Evolutionary conservation across 2,888 invertebrate genomes (phyloP), one percentile per base, ranked within the genome.

Genomic region (Scaptomyza reducta): DNA sequence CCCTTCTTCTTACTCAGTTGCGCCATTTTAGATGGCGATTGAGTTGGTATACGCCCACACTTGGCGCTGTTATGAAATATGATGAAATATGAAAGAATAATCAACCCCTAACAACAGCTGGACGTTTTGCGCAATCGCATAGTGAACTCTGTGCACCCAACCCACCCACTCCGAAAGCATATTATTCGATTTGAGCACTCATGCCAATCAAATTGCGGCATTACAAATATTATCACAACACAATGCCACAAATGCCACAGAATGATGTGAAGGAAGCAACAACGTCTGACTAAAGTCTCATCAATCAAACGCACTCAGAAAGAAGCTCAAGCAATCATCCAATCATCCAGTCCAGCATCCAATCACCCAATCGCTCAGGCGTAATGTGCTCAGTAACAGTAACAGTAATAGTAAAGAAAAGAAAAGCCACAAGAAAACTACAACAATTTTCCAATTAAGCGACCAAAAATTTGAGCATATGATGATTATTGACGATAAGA

Each of bases 381-480:
- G 86, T 82, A 81, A 77, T 78, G 74, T 53, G 13, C 14, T 46
- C 47, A n/a, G 18, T 33, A 10, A 18, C 18, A 31, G 27, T 27
- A 27, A 27, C 0, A 27, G 6, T 5, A 27, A 9, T 5, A 27
- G 31, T 41, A n/a, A 14, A 16, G 3, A 38, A 50, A 40, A 40
- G 40, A 58, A 40, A 47, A 61, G 57, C 77, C 62, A 84, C 79
- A 77, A 81, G 78, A 78, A 82, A 89, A 82, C 89, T 90, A 82
- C 89, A 90, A 90, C 89, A 91, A 90, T 90, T 90, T 91, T 90
- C 90, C 89, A 91, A 91, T 91, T 90, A 91, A 88, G 81, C 84
- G 87, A 88, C 85, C 85, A 84, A 89, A 89, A 91, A 89, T 90
- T 88, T 87, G 77, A 87, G 83, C 90, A 90, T 90, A 88, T 90